A percentile compares a stretch with the other conserved stretches of the same genome.
Conservation (phyloP, 2,888 invertebrate genomes). For the Poecilobothrus nobilitatus region DNA sequence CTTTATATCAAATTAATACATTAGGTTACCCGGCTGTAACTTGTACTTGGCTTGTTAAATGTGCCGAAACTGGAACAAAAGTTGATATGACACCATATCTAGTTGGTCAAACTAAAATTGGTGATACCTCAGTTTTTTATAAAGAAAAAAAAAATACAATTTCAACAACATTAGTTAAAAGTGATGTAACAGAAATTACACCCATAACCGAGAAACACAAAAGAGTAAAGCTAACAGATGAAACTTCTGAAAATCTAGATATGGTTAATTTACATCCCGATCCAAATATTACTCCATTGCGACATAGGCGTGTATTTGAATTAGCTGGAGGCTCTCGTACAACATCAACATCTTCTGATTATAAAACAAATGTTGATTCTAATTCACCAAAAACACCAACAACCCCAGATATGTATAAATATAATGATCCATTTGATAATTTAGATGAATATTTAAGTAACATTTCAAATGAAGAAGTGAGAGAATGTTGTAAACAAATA, state of each 20-base stretch:
- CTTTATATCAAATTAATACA: not conserved
- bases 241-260: not conserved
- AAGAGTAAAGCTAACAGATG: constrained; percentile 9
- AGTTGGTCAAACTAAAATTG: constrained; percentile 46
- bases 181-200: not conserved
- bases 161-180: not conserved
- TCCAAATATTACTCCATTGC: constrained; percentile 30
- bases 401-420: constrained; percentile 30
- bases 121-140: not conserved
- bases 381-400: constrained; percentile 32
- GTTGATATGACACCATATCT: constrained; percentile 51
- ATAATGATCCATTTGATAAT: constrained; percentile 25
- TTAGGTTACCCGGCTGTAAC: constrained; percentile 61
- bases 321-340: constrained; percentile 27
- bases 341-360: constrained; percentile 12
- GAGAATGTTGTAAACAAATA: constrained; percentile 35
- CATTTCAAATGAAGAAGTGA: constrained; percentile 34
- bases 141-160: not conserved
- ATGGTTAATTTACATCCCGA: not conserved
- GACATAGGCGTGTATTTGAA: constrained; percentile 38
- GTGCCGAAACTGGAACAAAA: constrained; percentile 49
- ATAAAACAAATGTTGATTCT: not conserved
- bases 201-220: not conserved
- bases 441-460: constrained; percentile 34
- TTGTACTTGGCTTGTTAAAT: constrained; percentile 67